Percentiles rank a stretch among this genome's conserved stretches.
phyloP scores from a whole-genome alignment of 2,888 invertebrate species.

The Monopis laevigella region DNA sequence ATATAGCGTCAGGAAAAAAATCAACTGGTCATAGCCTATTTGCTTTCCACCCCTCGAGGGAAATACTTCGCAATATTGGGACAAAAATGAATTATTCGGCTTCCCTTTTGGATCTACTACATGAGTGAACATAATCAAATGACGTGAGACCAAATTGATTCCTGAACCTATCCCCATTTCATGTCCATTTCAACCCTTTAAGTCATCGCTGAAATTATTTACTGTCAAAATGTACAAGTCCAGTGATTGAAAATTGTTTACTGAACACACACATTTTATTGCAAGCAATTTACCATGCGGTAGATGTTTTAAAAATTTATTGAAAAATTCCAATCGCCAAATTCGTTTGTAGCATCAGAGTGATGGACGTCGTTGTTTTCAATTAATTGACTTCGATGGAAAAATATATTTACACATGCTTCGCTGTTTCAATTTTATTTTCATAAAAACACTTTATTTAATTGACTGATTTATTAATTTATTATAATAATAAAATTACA shows the following conservation, averaged over 20 bases:
- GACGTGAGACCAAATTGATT: constrained; percentile 21
- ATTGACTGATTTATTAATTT: too few species aligned
- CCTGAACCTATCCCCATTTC: constrained; percentile 9
- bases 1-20: too few species aligned
- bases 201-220: constrained; percentile 8
- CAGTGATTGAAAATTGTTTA: constrained; percentile 10
- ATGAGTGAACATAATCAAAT: constrained; percentile 35
- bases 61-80: constrained; percentile 31
- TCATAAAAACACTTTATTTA: too few species aligned
- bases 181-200: constrained; percentile 11
- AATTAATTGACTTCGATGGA: constrained; percentile 8
- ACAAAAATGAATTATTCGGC: constrained; percentile 46
- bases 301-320: constrained; percentile 10
- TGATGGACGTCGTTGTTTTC: constrained; percentile 7
- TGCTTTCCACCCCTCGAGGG: constrained; percentile 18
- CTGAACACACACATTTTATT: constrained; percentile 9
- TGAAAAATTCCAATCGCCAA: constrained; percentile 11
- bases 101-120: constrained; percentile 28
- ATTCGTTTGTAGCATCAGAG: constrained; percentile 6
- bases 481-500: too few species aligned
- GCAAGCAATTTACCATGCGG: constrained; percentile 10
- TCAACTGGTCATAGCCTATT: constrained; percentile 1
- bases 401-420: constrained; percentile 3
- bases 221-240: constrained; percentile 5
- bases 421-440: too few species aligned